Percentiles rank a stretch among this genome's conserved stretches.
Conservation (phyloP, 2,113 vertebrate genomes). For the Carassius auratus region DNA sequence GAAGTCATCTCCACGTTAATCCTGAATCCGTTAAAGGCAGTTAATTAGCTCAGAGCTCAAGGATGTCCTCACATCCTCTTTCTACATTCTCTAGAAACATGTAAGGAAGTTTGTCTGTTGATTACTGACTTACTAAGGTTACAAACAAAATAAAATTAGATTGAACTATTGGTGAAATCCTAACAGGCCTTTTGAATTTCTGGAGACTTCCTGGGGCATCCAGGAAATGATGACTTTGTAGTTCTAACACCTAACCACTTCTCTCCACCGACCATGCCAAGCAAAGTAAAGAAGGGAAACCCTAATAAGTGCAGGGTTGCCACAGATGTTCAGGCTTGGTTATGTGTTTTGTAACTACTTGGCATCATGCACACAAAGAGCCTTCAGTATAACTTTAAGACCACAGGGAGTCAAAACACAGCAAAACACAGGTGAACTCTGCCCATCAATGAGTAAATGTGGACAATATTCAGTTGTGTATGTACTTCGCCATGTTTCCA, state of each 20-base stretch:
- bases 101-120: slow-evolving; percentile 10
- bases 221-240: slow-evolving; percentile 68
- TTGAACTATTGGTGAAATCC: slow-evolving; percentile 4
- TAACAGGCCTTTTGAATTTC: slow-evolving; percentile 22
- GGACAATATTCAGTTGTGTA: slow-evolving; percentile 21
- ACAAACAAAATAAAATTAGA: not conserved
- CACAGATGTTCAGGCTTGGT: slow-evolving; percentile 36
- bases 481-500: not conserved
- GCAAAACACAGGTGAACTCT: slow-evolving; percentile 29
- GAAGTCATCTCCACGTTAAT: slow-evolving; percentile 46
- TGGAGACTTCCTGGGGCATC: slow-evolving; percentile 67
- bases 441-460: slow-evolving; percentile 22
- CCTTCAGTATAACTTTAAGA: slow-evolving; percentile 33
- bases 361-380: slow-evolving; percentile 26
- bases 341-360: slow-evolving; percentile 26
- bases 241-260: slow-evolving; percentile 53
- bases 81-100: slow-evolving; percentile 13
- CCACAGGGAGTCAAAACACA: not conserved
- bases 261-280: slow-evolving; percentile 39
- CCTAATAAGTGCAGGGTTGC: slow-evolving; percentile 48
- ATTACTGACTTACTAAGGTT: not conserved
- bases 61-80: not conserved
- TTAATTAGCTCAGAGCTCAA: slow-evolving; percentile 30
- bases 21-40: slow-evolving; percentile 19
- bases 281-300: slow-evolving; percentile 45